Evolutionary conservation across 2,888 invertebrate species (phyloP).

Genomic region (Ormia ochracea): DNA sequence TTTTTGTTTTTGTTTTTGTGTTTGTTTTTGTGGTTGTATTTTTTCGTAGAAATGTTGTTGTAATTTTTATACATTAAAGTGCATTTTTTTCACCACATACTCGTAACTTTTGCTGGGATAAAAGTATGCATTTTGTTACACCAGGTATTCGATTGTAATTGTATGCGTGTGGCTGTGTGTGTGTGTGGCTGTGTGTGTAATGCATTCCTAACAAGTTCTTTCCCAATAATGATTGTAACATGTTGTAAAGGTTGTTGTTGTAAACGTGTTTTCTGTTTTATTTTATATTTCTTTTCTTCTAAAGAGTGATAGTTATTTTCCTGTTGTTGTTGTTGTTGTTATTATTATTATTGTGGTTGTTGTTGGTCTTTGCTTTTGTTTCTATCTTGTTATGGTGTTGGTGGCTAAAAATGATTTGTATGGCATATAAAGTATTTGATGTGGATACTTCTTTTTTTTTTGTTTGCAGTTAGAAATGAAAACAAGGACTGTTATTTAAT

Average conservation of each 20-base stretch:
- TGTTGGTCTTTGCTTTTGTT: too few species aligned
- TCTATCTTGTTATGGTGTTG: slow-evolving; percentile 2
- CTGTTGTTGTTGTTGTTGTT: slow-evolving; percentile 5
- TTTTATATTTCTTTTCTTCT: not conserved
- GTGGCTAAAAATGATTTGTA: slow-evolving; percentile 45
- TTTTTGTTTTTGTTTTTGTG: too few species aligned
- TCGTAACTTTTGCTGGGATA: slow-evolving; percentile 35
- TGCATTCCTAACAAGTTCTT: slow-evolving; percentile 60
- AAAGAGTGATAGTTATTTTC: slow-evolving; percentile 45
- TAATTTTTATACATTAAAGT: slow-evolving; percentile 43
- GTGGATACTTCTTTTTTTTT: not conserved
- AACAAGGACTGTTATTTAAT: slow-evolving; percentile 44
- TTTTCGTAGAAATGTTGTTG: slow-evolving; percentile 6
- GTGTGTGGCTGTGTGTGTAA: slow-evolving; percentile 5
- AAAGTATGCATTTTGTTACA: slow-evolving; percentile 17
- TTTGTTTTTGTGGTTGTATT: too few species aligned
- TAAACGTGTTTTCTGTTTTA: slow-evolving; percentile 43
- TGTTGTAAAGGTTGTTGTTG: slow-evolving; percentile 50
- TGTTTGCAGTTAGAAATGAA: slow-evolving; percentile 14
- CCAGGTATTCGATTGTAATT: not conserved
- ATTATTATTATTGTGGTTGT: too few species aligned
- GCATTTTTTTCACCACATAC: slow-evolving; percentile 20
- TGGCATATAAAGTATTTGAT: slow-evolving; percentile 38
- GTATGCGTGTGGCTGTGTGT: not conserved
- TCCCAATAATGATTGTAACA: slow-evolving; percentile 47